These are phyloP conservation scores for Micoletzkya japonica DNA, from an alignment of 2,888 invertebrate genomes.

Conservation along the genomic window DNA sequence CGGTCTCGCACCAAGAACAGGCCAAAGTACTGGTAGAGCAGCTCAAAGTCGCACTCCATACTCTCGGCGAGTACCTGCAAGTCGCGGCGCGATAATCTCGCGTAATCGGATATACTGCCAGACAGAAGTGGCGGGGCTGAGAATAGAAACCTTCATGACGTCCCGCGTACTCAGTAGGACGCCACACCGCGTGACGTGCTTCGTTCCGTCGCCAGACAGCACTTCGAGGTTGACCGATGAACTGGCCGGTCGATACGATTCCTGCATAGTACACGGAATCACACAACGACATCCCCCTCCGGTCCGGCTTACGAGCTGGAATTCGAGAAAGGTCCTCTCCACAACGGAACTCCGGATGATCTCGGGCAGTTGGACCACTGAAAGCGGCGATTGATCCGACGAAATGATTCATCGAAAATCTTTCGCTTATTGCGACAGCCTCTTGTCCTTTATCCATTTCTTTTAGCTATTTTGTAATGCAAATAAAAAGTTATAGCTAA, in stretches of 20 bases:
- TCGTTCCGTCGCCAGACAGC: conserved; percentile 38
- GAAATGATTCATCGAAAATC: no score
- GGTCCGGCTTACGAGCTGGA: conserved; percentile 46
- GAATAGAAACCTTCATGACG: conserved; percentile 29
- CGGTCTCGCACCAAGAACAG: conserved; percentile 74
- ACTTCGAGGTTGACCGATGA: conserved; percentile 41
- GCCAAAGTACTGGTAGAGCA: conserved; percentile 75
- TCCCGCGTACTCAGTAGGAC: conserved; percentile 25
- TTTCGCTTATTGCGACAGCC: no score
- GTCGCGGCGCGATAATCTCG: no score
- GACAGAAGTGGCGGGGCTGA: no score
- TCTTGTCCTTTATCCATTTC: no score
- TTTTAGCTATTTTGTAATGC: background rate
- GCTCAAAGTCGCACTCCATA: conserved; percentile 38
- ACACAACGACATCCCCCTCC: background rate
- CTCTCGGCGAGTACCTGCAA: conserved; percentile 36
- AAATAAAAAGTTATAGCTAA: background rate
- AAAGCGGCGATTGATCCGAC: background rate
- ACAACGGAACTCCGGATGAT: conserved; percentile 51
- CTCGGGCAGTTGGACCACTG: conserved; percentile 59
- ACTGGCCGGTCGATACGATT: conserved; percentile 45
- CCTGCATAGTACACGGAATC: conserved; percentile 31
- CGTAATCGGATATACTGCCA: no score
- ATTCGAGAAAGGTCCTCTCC: conserved; percentile 55
- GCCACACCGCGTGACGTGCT: conserved; percentile 1